phyloP scores from a whole-genome alignment of 2,888 invertebrate species.

The Lottia gigantea region DNA sequence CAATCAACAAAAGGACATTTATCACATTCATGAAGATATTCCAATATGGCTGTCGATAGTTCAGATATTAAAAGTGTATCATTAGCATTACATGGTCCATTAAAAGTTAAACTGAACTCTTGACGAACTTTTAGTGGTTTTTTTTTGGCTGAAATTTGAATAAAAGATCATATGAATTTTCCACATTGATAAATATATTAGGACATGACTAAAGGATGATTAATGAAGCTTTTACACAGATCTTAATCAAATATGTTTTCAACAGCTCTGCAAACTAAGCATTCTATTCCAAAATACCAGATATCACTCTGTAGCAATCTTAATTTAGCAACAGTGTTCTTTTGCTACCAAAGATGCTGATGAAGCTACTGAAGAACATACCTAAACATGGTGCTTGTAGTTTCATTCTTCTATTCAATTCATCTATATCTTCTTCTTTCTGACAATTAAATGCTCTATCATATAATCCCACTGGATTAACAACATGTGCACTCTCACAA shows the following conservation, averaged over 20 bases:
- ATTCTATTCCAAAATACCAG: too few relatives aligned
- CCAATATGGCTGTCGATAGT: constrained; percentile 32
- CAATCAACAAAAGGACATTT: constrained; percentile 37
- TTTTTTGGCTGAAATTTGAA: constrained; percentile 31
- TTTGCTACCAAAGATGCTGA: neutral
- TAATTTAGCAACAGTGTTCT: too few relatives aligned
- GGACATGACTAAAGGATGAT: too few relatives aligned
- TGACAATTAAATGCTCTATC: constrained; percentile 46
- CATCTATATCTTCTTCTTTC: constrained; percentile 39
- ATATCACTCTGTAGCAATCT: too few relatives aligned
- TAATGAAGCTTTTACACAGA: too few relatives aligned
- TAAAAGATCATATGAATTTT: too few relatives aligned
- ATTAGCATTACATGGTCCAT: constrained; percentile 42
- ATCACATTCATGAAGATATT: constrained; percentile 33
- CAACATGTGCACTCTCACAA: constrained; percentile 45
- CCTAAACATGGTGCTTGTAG: constrained; percentile 48
- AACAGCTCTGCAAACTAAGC: too few relatives aligned
- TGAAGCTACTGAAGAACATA: constrained; percentile 28
- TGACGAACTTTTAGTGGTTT: constrained; percentile 37
- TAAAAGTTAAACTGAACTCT: constrained; percentile 42
- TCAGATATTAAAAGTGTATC: constrained; percentile 30
- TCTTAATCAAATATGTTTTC: too few relatives aligned
- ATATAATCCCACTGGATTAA: constrained; percentile 50
- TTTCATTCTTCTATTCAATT: constrained; percentile 39
- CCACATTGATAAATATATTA: too few relatives aligned